These are phyloP conservation scores for Mesitornis unicolor DNA, from an alignment of 2,113 vertebrate species.

Conservation along the genomic window DNA sequence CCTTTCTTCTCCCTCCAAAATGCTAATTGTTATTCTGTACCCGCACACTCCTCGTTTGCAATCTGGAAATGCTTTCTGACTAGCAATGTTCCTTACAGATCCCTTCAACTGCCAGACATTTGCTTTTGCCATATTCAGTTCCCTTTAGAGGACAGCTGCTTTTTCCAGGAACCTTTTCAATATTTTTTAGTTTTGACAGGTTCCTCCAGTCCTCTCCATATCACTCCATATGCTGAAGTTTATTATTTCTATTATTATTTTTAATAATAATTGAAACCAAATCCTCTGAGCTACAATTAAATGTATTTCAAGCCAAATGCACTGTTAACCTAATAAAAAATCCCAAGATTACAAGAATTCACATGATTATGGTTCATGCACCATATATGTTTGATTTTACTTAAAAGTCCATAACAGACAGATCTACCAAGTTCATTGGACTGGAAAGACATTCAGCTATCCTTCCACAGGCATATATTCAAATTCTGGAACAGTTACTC, in stretches of 20 bases:
- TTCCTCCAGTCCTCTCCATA: not conserved
- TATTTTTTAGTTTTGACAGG: not conserved
- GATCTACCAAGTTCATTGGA: not conserved
- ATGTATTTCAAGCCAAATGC: not conserved
- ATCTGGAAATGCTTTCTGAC: not conserved
- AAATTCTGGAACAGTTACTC: not conserved
- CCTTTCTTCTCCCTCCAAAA: not conserved
- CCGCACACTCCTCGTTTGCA: not conserved
- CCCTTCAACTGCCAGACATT: not conserved
- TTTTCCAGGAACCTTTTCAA: not conserved
- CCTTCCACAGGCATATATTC: not conserved
- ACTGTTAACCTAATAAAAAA: not conserved
- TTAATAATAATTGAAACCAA: not conserved
- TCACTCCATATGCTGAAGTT: not conserved
- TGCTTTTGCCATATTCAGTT: not conserved
- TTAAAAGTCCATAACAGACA: not conserved
- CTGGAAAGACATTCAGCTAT: not conserved
- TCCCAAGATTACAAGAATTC: not conserved
- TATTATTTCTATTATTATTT: not conserved
- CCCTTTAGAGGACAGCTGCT: not conserved
- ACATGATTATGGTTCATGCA: not conserved
- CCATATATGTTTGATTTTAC: not conserved
- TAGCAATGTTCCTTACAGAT: not conserved
- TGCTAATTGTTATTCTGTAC: not conserved
- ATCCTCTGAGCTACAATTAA: not conserved